A percentile compares a stretch with the other conserved stretches of the same genome.
These are phyloP conservation scores for Nudaria mundana DNA, from an alignment of 2,888 invertebrate genomes.

Conservation along the genomic window DNA sequence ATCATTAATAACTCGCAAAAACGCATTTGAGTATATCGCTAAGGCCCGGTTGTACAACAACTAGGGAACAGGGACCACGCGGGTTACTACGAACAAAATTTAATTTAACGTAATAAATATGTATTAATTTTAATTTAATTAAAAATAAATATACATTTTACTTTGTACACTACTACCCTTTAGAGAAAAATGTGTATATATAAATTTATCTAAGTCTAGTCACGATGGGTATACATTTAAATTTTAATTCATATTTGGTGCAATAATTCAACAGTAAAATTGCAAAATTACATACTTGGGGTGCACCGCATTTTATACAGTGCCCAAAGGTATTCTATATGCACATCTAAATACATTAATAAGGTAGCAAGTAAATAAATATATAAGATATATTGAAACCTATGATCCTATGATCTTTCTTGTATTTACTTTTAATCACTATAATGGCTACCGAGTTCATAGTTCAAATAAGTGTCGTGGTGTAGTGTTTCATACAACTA, in stretches of 20 bases:
- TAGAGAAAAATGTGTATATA: slow-evolving; percentile 4
- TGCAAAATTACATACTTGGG: slow-evolving; percentile 1
- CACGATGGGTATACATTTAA: slow-evolving; percentile 1
- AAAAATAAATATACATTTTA: slow-evolving; percentile 6
- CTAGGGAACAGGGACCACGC: neutral
- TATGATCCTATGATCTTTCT: too few species aligned
- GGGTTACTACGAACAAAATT: neutral
- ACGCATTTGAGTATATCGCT: neutral
- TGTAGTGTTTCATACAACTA: too few species aligned
- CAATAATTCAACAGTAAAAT: slow-evolving; percentile 8
- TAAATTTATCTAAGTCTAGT: slow-evolving; percentile 4
- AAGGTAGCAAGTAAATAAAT: too few species aligned
- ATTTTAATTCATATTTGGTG: slow-evolving; percentile 13
- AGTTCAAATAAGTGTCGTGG: too few species aligned
- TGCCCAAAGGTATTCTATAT: too few species aligned
- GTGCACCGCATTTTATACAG: neutral
- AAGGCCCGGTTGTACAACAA: neutral
- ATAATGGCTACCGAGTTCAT: too few species aligned
- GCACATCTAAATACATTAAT: too few species aligned
- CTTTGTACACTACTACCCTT: slow-evolving; percentile 10
- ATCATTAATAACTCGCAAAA: neutral
- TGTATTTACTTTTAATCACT: too few species aligned
- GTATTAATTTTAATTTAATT: neutral
- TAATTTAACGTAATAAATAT: neutral
- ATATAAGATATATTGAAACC: too few species aligned